A percentile compares a stretch with the other conserved stretches of the same genome.
phyloP scores from a whole-genome alignment of 37 sponge, comb jelly and placozoan genomes.

The Spongilla lacustris region DNA sequence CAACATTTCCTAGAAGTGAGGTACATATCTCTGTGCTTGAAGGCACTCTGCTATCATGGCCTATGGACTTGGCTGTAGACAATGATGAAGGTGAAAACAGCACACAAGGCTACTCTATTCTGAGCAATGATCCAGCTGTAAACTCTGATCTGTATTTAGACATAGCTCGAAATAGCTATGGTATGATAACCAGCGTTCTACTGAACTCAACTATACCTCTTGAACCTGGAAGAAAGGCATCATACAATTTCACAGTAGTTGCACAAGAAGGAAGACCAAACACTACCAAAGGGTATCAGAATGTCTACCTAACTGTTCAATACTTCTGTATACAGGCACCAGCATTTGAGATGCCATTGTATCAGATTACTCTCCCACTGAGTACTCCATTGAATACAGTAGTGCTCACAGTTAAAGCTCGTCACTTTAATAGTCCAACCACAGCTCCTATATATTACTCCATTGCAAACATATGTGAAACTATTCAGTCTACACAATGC shows the following conservation, averaged over 20 bases:
- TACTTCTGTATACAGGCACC: background rate
- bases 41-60: background rate
- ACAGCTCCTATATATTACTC: background rate
- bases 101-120: background rate
- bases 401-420: background rate
- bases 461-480: background rate
- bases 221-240: background rate
- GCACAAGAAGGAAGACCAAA: conserved; percentile 1
- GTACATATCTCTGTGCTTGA: background rate
- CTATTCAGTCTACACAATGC: background rate
- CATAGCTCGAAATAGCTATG: background rate
- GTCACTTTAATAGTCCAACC: background rate
- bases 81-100: background rate
- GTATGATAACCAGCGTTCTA: background rate
- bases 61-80: background rate
- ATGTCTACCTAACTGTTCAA: background rate
- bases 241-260: background rate
- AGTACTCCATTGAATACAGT: background rate
- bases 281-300: background rate
- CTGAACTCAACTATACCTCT: background rate
- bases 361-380: background rate
- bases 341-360: background rate
- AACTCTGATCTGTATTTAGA: background rate
- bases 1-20: background rate
- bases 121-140: background rate